These are phyloP conservation scores for Brachyopa scutellaris DNA, from an alignment of 2,888 invertebrate genomes.

Conservation along the genomic window DNA sequence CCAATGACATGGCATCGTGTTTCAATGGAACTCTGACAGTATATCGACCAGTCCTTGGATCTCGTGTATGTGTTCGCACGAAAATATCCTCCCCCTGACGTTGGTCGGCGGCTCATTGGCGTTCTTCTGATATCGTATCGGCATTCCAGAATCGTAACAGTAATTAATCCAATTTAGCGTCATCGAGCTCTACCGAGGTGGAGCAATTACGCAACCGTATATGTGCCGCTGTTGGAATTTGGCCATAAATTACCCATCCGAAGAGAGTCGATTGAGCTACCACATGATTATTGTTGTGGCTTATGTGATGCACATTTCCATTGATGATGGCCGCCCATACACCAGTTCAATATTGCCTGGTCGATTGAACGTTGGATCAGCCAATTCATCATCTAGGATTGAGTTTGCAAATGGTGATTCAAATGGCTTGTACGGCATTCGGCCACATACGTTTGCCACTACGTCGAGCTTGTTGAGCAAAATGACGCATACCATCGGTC, in stretches of 20 bases:
- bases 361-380: not conserved
- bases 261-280: not conserved
- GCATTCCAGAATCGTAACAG: not conserved
- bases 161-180: not conserved
- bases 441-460: not conserved
- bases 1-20: too few relatives aligned
- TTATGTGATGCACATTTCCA: not conserved
- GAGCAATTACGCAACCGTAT: not conserved
- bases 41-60: not conserved
- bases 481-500: too few relatives aligned
- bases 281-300: not conserved
- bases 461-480: too few relatives aligned
- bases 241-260: too few relatives aligned
- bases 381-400: not conserved
- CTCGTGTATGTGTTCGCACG: not conserved
- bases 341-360: not conserved
- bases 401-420: not conserved
- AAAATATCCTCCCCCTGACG: not conserved
- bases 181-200: not conserved
- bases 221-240: too few relatives aligned
- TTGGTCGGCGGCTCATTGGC: not conserved
- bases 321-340: not conserved
- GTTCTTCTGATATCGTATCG: not conserved
- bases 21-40: not conserved
- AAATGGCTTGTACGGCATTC: not conserved